Base-by-base conservation (phyloP, 2,113 vertebrate genomes). In the Cyprinus carpio region DNA sequence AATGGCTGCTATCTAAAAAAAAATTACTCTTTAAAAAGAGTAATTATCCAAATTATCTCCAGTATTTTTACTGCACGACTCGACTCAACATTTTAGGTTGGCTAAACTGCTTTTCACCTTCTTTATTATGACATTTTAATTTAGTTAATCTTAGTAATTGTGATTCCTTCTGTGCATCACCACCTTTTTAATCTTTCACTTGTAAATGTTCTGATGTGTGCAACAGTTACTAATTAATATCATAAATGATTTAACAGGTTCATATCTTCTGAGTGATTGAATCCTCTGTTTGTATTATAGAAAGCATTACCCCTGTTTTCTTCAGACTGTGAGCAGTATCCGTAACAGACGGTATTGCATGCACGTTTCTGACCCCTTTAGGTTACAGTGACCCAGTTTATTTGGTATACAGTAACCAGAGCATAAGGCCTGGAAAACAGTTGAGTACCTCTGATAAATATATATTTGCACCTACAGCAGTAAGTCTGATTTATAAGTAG, bases 381-480 rank as follows among this genome's bases (percentile, higher is more conserved):
- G 34, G n/a, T 6, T 71, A 71, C 67, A 71, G 10, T 71, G 67
- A 71, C 67, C 67, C 43, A 75, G n/a, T 29, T 49, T 49, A 23
- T 46, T 31, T 81, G 37, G 49, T 51, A 29, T 67, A 51, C 79
- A 65, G 79, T 81, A 81, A 67, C 8, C 23, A 13, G 16, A 65
- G 56, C 7, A 0, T 20, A 43, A 62, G 6, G 6, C 37, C 34
- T 64, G 7, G 9, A 43, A 25, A 64, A 80, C 56, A 79, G 12
- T 25, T 9, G 27, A 37, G 54, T 79, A 62, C 56, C 13, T 43
- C 56, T 79, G 4, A 79, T 79, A 79, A 62, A 62, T 43, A 10
- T 64, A 64, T 27, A 74, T 46, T 37, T 74, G 71, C 71, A 46
- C 37, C 7, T 27, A 80, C 23, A 13, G 46, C 75, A 77, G 75